Percentiles rank a stretch among this genome's conserved stretches.
phyloP scores from a whole-genome alignment of 2,888 invertebrate genomes.

The Drosophila barbarae region DNA sequence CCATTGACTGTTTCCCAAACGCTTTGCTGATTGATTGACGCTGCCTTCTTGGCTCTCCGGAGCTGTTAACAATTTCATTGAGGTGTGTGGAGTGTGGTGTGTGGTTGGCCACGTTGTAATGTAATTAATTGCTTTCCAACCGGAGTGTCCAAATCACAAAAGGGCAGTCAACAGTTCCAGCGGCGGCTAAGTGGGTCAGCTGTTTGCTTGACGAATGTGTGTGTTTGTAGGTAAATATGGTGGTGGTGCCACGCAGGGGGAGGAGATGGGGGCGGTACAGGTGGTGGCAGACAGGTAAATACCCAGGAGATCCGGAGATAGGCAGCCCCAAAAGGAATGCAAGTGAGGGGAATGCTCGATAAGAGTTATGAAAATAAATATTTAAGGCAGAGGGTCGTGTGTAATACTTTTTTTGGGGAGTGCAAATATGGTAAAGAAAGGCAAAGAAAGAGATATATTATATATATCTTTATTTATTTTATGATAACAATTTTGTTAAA shows the following conservation, averaged over 20 bases:
- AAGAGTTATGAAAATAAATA: constrained; percentile 54
- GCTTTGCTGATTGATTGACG: constrained; percentile 66
- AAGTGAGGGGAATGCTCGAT: constrained; percentile 22
- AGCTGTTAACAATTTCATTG: constrained; percentile 71
- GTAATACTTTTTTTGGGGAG: not conserved
- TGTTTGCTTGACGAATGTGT: constrained; percentile 29
- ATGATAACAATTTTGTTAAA: not conserved
- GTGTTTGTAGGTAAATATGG: constrained; percentile 15
- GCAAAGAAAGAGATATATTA: not conserved
- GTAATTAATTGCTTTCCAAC: constrained; percentile 70
- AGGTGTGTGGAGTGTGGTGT: constrained; percentile 14
- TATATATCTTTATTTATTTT: not conserved
- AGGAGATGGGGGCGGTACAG: constrained; percentile 12
- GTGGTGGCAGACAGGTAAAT: constrained; percentile 34
- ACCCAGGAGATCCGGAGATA: constrained; percentile 12
- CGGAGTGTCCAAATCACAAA: constrained; percentile 64
- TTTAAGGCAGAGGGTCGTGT: constrained; percentile 16
- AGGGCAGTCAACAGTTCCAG: constrained; percentile 46
- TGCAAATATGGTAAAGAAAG: not conserved
- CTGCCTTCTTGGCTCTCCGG: constrained; percentile 30
- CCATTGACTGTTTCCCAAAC: constrained; percentile 62
- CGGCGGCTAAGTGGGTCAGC: constrained; percentile 46
- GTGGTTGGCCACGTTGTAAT: constrained; percentile 62
- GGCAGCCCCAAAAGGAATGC: constrained; percentile 34
- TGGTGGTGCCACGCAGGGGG: constrained; percentile 5